These are phyloP conservation scores for Sander vitreus DNA, from an alignment of 2,113 vertebrate species.

Conservation along the genomic window DNA sequence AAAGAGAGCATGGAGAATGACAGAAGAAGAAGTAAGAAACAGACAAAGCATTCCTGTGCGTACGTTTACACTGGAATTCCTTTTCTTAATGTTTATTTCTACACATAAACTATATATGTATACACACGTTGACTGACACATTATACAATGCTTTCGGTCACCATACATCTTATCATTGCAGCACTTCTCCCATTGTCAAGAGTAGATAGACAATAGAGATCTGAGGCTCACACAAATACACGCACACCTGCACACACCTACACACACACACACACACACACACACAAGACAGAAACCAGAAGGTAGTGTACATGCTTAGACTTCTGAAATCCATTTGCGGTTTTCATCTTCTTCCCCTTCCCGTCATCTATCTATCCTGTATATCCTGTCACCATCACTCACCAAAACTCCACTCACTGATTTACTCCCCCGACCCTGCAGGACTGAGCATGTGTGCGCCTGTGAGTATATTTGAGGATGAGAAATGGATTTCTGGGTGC, in stretches of 20 bases:
- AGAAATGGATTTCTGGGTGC: slow-evolving; percentile 47
- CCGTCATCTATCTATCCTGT: slow-evolving; percentile 72
- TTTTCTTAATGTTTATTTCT: background rate
- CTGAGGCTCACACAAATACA: background rate
- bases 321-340: slow-evolving; percentile 72
- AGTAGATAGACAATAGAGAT: slow-evolving; percentile 4
- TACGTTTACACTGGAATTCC: background rate
- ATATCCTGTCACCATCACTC: slow-evolving; percentile 73
- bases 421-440: slow-evolving; percentile 52
- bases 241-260: background rate
- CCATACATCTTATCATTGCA: slow-evolving; percentile 11
- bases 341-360: slow-evolving; percentile 73
- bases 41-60: background rate
- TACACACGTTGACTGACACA: background rate
- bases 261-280: slow-evolving; percentile 20
- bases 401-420: slow-evolving; percentile 64
- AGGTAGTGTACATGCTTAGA: slow-evolving; percentile 56
- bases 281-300: slow-evolving; percentile 21
- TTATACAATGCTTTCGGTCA: background rate
- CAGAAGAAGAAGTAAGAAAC: background rate
- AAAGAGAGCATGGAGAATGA: background rate
- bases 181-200: slow-evolving; percentile 27
- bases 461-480: slow-evolving; percentile 62
- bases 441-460: slow-evolving; percentile 39
- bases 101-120: background rate